Base-by-base conservation (phyloP, 2,797 vertebrate genomes). In the Eurystomus glaucurus region DNA sequence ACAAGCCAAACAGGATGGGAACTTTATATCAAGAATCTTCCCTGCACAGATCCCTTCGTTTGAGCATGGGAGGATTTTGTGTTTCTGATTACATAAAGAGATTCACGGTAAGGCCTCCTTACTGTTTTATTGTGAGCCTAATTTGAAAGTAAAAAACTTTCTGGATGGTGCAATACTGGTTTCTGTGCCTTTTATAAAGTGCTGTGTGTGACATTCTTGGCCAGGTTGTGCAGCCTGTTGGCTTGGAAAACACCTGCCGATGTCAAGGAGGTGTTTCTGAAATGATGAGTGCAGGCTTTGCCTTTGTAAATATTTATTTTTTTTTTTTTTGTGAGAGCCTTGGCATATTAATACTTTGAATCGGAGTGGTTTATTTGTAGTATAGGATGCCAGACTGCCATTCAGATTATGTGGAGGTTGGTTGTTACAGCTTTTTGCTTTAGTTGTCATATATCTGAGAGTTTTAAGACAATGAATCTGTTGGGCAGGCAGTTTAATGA, bases 51-150 rank as follows among this genome's bases (percentile, higher is more conserved):
- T 98, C 98, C 22, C 95, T 98, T 14, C 96, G 97, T 79, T 97
- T 98, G 92, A 97, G 97, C 88, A 94, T 98, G 91, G 98, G 98
- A 90, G 98, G 98, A 90, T 98, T 98, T 93, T 98, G 96, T 68
- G 98, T 98, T 20, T 98, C 98, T 4, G 98, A 98, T 98, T 98
- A 98, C 97, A 97, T 98, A 52, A 96, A 98, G 97, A 98, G 97
- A 93, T 98, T 98, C 78, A 98, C 96, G 98, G 99, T 99, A 99
- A 99, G 72, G 39, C 45, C 20, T 77, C 31, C 28, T 41, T 10
- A 10, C 70, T 48, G 50, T 57, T 85, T 72, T 87, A 0, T 25
- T 66, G 31, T 28, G 37, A 90, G 51, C 51, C 12, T 71, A 26
- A 20, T 84, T 76, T 55, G n/a, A n/a, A 93, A 79, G 31, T 11